A percentile compares a stretch with the other conserved stretches of the same genome.
These are phyloP conservation scores for Plemyria rubiginata DNA, from an alignment of 2,888 invertebrate genomes.

Conservation along the genomic window DNA sequence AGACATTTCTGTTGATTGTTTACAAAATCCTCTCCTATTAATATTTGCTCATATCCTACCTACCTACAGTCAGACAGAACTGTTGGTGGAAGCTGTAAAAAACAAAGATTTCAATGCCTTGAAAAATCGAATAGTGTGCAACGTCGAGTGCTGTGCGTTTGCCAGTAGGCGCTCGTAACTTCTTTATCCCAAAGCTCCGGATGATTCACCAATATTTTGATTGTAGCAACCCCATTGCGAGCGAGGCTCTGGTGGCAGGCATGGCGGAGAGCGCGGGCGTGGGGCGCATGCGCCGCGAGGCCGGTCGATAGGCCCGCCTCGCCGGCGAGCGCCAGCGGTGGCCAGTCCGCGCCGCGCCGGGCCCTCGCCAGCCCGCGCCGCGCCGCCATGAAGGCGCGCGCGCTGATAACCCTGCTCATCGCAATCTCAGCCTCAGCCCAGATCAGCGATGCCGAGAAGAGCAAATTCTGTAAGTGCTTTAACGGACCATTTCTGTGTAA, in stretches of 20 bases:
- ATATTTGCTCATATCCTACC: too few relatives aligned
- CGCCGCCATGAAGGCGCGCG: conserved; percentile 79
- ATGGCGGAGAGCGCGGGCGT: not conserved
- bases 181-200: conserved; percentile 27
- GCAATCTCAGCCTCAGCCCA: conserved; percentile 64
- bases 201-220: conserved; percentile 39
- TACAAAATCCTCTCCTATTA: too few relatives aligned
- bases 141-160: conserved; percentile 14
- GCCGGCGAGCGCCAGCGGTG: conserved; percentile 25
- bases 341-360: conserved; percentile 66
- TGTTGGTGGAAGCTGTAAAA: not conserved
- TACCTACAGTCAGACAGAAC: too few relatives aligned
- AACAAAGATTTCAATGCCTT: not conserved
- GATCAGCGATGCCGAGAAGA: conserved; percentile 76
- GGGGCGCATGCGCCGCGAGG: conserved; percentile 41
- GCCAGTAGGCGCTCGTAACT: conserved; percentile 32
- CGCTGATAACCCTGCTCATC: conserved; percentile 63
- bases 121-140: not conserved
- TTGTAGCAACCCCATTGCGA: conserved; percentile 36
- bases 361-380: conserved; percentile 69
- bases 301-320: conserved; percentile 51
- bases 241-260: conserved; percentile 25
- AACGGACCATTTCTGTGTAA: not conserved
- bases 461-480: conserved; percentile 81
- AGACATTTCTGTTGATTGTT: too few relatives aligned